Conservation (phyloP, 2,797 vertebrate genomes). For the Ibycter americanus region DNA sequence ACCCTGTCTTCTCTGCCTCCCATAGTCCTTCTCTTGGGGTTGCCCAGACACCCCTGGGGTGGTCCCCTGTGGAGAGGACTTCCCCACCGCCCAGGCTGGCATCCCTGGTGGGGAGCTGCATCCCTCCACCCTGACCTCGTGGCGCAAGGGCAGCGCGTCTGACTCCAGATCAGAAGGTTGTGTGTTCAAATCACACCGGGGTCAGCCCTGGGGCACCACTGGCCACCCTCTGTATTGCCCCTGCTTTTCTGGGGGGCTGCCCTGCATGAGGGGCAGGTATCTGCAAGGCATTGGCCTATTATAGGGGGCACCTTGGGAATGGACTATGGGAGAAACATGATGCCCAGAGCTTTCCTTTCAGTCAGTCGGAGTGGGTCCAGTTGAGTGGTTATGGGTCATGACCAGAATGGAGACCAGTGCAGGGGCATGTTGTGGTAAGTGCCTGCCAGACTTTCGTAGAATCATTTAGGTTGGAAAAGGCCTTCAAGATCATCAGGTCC, state of each 20-base stretch:
- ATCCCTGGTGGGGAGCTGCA: rapidly evolving
- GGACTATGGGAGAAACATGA: rapidly evolving
- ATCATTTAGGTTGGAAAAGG: no score
- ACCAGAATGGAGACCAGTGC: background rate
- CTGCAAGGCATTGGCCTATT: background rate
- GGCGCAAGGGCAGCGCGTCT: constrained; percentile 32
- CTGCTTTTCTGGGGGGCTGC: background rate
- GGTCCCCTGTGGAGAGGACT: background rate
- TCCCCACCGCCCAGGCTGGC: rapidly evolving
- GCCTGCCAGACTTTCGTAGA: no score
- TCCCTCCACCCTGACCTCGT: background rate
- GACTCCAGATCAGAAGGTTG: constrained; percentile 52
- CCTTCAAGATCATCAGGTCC: no score
- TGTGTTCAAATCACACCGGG: constrained; percentile 38
- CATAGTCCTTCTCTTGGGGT: no score
- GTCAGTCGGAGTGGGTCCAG: background rate
- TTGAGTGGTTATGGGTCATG: background rate
- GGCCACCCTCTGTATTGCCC: rapidly evolving
- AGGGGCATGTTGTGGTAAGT: background rate
- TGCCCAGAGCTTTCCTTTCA: background rate
- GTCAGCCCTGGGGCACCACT: background rate
- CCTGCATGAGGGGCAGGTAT: rapidly evolving
- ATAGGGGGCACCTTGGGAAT: rapidly evolving
- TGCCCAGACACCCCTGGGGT: background rate
- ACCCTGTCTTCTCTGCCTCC: background rate